These are phyloP conservation scores for Samia ricini DNA, from an alignment of 1,140 invertebrate species.

Conservation along the genomic window DNA sequence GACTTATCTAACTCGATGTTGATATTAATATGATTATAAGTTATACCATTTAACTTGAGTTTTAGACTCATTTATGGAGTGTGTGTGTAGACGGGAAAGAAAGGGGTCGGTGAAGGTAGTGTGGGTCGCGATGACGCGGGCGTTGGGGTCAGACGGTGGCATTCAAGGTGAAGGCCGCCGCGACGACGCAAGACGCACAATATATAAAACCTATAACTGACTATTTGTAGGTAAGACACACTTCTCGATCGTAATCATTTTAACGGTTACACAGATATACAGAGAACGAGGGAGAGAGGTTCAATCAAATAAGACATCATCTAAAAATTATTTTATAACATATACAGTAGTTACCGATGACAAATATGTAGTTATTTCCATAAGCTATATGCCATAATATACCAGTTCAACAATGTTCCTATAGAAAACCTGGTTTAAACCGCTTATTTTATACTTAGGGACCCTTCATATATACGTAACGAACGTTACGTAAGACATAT, in stretches of 20 bases:
- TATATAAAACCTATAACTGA: neutral
- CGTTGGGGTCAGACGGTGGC: slow-evolving; percentile 58
- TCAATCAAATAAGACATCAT: neutral
- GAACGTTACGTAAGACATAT: too few species aligned
- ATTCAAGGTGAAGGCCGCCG: slow-evolving; percentile 68
- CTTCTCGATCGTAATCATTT: neutral
- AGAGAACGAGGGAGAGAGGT: too few species aligned
- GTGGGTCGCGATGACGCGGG: slow-evolving; percentile 20
- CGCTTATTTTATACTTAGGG: too few species aligned
- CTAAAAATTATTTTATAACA: neutral
- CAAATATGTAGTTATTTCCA: too few species aligned
- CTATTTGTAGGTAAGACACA: slow-evolving; percentile 4
- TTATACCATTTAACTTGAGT: slow-evolving; percentile 41
- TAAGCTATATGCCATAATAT: too few species aligned
- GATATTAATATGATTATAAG: slow-evolving; percentile 19
- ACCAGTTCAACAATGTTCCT: too few species aligned
- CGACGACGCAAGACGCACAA: neutral
- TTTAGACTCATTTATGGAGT: slow-evolving; percentile 50
- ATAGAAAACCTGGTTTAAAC: too few species aligned
- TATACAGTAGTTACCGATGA: too few species aligned
- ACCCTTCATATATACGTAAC: too few species aligned
- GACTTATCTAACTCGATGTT: neutral
- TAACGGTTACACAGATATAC: neutral
- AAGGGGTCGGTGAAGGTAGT: slow-evolving; percentile 24
- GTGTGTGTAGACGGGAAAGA: slow-evolving; percentile 35